Conservation (phyloP, 2,113 vertebrate genomes). For the Microcebus lehilahytsara region DNA sequence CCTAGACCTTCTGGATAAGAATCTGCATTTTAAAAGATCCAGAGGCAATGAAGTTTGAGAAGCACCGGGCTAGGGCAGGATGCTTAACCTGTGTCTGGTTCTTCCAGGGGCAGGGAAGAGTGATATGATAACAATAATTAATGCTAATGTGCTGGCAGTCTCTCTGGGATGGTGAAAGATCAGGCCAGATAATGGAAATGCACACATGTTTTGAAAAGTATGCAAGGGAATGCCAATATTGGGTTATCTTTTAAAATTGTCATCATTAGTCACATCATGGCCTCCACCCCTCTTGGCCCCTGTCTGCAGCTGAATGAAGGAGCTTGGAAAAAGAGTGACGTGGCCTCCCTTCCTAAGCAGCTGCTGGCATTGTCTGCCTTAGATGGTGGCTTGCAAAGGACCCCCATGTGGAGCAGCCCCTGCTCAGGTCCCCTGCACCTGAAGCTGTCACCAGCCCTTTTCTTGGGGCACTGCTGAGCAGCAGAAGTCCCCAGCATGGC, state of each 20-base stretch:
- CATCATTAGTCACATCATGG: neutral
- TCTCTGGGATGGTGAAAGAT: neutral
- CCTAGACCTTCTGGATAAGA: neutral
- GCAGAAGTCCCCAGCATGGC: neutral
- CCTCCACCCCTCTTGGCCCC: neutral
- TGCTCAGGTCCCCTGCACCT: neutral
- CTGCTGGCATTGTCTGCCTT: neutral
- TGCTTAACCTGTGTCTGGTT: neutral
- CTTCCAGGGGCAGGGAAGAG: neutral
- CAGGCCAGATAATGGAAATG: neutral
- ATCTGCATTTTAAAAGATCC: neutral
- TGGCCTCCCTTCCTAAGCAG: neutral
- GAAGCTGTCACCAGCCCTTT: neutral
- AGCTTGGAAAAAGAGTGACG: neutral
- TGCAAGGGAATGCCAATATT: neutral
- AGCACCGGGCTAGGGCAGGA: neutral
- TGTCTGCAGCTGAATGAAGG: neutral
- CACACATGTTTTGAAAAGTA: neutral
- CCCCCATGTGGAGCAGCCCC: neutral
- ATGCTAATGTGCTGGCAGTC: neutral
- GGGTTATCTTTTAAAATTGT: neutral
- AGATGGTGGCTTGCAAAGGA: neutral
- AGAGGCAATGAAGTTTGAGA: neutral
- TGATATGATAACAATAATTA: neutral
- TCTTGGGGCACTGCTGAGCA: conserved; percentile 31